These are phyloP conservation scores for Helarctos malayanus DNA, from an alignment of 2,797 vertebrate species.

Conservation along the genomic window DNA sequence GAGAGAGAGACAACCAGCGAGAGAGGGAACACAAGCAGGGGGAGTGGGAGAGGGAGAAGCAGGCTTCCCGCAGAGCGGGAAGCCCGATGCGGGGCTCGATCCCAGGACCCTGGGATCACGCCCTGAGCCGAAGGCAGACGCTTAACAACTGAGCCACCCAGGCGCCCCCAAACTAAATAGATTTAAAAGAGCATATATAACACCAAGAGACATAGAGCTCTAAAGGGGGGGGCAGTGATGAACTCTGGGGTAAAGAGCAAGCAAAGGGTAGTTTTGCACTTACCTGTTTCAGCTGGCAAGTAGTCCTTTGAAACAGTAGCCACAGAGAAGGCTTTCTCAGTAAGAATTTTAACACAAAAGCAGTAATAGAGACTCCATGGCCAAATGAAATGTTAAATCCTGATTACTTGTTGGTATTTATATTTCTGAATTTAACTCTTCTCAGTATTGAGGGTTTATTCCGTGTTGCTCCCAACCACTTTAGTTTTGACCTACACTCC, in stretches of 20 bases:
- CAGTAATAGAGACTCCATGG: neutral
- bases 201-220: neutral
- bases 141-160: too few species aligned
- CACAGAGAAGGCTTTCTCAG: neutral
- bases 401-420: neutral
- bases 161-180: neutral
- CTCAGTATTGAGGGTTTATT: conserved; percentile 24
- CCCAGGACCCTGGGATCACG: too few species aligned
- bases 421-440: conserved; percentile 24
- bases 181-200: neutral
- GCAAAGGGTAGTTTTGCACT: neutral
- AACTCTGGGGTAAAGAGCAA: neutral
- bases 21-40: too few species aligned
- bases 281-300: neutral
- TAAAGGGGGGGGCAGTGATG: neutral
- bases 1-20: too few species aligned
- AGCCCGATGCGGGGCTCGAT: too few species aligned
- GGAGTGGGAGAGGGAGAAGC: too few species aligned
- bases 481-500: neutral
- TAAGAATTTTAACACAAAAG: conserved; percentile 64
- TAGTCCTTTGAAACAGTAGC: neutral
- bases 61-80: too few species aligned
- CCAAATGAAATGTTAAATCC: conserved; percentile 17
- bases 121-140: too few species aligned
- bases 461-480: neutral